These are phyloP conservation scores for Adelosebastes latens DNA, from an alignment of 2,797 vertebrate species.

Conservation along the genomic window DNA sequence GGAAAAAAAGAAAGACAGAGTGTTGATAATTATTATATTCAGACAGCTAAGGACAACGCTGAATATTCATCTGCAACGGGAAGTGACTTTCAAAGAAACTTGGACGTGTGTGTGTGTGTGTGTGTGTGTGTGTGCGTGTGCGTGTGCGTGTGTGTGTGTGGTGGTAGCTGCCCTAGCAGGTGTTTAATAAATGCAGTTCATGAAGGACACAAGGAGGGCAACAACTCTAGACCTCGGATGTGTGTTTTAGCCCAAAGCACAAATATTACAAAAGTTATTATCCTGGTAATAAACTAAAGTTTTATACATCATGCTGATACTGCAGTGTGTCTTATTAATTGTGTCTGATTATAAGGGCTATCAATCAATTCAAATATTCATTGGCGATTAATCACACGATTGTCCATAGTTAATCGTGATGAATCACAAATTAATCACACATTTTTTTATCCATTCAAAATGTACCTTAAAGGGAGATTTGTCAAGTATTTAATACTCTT, in stretches of 20 bases:
- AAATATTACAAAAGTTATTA: neutral
- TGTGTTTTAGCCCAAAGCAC: neutral
- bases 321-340: neutral
- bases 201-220: neutral
- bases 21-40: slow-evolving; percentile 31
- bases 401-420: no score
- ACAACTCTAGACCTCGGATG: neutral
- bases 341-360: neutral
- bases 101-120: neutral
- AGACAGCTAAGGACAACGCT: slow-evolving; percentile 45
- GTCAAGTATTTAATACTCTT: no score
- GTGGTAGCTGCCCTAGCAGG: slow-evolving; percentile 1
- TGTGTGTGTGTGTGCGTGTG: no score
- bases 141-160: neutral
- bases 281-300: neutral
- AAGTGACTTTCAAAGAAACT: slow-evolving; percentile 59
- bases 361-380: no score
- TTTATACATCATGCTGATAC: neutral
- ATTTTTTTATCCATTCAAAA: no score
- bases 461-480: no score
- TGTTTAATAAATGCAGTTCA: slow-evolving; percentile 36
- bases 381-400: no score
- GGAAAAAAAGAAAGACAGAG: slow-evolving; percentile 20
- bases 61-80: neutral
- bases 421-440: no score